A percentile compares a stretch with the other conserved stretches of the same genome.
Conservation (phyloP, 2,113 vertebrate genomes). For the Stictonetta naevosa region DNA sequence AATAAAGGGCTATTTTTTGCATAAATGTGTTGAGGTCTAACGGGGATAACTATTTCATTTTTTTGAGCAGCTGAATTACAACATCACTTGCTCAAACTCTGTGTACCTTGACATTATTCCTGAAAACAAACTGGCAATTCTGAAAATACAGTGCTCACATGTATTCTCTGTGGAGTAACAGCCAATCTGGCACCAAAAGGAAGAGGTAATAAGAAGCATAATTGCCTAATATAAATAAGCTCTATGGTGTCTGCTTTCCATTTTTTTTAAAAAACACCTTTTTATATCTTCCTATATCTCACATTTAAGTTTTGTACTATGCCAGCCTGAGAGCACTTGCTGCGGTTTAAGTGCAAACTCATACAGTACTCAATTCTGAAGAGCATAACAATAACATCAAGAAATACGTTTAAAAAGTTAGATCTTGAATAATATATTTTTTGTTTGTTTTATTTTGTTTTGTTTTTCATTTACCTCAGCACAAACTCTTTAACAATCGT, state of each 20-base stretch:
- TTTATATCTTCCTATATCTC: constrained; percentile 32
- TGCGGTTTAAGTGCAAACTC: background rate
- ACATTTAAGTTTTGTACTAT: background rate
- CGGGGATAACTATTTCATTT: background rate
- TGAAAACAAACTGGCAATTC: constrained; percentile 43
- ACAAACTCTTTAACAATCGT: background rate
- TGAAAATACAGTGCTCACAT: constrained; percentile 51
- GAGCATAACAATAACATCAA: background rate
- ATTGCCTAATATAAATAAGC: constrained; percentile 68
- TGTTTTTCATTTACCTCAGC: background rate
- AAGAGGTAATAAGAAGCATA: constrained; percentile 65
- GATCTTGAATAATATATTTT: background rate
- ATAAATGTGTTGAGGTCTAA: background rate
- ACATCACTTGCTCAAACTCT: background rate
- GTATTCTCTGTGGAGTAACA: constrained; percentile 55
- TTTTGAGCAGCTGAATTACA: background rate
- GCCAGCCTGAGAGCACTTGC: background rate
- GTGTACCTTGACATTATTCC: constrained; percentile 28
- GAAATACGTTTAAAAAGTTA: background rate
- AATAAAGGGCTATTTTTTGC: background rate
- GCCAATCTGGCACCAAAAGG: constrained; percentile 39
- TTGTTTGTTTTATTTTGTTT: background rate
- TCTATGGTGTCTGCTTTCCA: constrained; percentile 51
- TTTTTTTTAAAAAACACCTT: constrained; percentile 68
- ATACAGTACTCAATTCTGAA: background rate